A percentile compares a stretch with the other conserved stretches of the same genome.
phyloP scores from a whole-genome alignment of 2,797 vertebrate species.

The Adelosebastes latens region DNA sequence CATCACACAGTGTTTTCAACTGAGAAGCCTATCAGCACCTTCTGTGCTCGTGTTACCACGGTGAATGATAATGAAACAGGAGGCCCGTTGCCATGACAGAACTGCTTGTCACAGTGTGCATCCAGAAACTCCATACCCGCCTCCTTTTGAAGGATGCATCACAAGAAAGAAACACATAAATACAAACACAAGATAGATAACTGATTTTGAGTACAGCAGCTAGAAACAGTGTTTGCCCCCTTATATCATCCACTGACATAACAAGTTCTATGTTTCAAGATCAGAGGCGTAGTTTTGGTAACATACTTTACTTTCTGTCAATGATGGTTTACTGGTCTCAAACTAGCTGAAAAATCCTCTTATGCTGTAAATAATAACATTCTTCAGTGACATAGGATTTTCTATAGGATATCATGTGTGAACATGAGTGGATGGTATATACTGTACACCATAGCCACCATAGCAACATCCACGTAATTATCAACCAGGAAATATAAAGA shows the following conservation, averaged over 20 bases:
- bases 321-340: neutral
- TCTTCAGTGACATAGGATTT: neutral
- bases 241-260: neutral
- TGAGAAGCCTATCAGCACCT: slow-evolving; percentile 36
- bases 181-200: neutral
- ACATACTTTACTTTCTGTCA: neutral
- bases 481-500: too few relatives aligned
- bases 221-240: neutral
- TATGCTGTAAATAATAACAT: neutral
- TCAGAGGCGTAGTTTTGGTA: neutral
- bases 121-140: slow-evolving; percentile 5
- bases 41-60: slow-evolving; percentile 53
- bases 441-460: too few relatives aligned
- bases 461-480: too few relatives aligned
- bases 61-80: slow-evolving; percentile 41
- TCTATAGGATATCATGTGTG: neutral
- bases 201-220: neutral
- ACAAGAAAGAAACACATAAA: neutral
- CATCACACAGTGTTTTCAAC: slow-evolving; percentile 34
- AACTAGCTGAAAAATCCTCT: neutral
- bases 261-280: neutral
- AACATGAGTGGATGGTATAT: too few relatives aligned
- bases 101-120: slow-evolving; percentile 18
- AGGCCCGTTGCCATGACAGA: slow-evolving; percentile 38
- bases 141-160: neutral